A percentile compares a stretch with the other conserved stretches of the same genome.
phyloP scores from a whole-genome alignment of 2,888 invertebrate genomes.

The Ichneumoninae sp. region DNA sequence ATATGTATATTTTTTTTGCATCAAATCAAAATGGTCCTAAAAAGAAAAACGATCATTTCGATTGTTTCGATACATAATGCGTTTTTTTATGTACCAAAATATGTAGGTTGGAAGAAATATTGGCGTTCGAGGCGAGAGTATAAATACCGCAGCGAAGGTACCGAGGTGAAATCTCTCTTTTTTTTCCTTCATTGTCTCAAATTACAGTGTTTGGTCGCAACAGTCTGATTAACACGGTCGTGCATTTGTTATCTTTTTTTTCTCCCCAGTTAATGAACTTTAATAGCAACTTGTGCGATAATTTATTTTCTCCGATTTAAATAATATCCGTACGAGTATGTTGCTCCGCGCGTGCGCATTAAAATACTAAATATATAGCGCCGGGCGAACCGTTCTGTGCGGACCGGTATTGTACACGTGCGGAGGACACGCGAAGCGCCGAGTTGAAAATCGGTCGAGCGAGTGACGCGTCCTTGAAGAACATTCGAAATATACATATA shows the following conservation, averaged over 20 bases:
- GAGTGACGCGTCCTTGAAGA: conserved; percentile 35
- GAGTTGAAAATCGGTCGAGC: conserved; percentile 10
- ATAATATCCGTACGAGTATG: not conserved
- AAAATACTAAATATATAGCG: not conserved
- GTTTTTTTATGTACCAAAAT: not conserved
- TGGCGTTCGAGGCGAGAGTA: not conserved
- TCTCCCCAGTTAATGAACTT: not conserved
- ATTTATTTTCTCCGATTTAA: conserved; percentile 1
- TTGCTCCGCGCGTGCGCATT: not conserved
- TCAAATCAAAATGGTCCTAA: too few relatives aligned
- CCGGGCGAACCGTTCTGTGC: not conserved
- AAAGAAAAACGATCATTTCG: too few relatives aligned
- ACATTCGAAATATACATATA: not conserved
- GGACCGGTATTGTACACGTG: not conserved
- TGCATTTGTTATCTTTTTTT: not conserved
- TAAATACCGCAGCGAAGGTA: not conserved
- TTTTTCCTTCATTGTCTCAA: not conserved
- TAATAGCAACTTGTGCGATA: not conserved
- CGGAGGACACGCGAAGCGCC: not conserved
- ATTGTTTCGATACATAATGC: not conserved
- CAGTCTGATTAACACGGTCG: not conserved
- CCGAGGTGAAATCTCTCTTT: not conserved
- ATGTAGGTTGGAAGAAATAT: not conserved
- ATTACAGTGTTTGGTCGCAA: not conserved
- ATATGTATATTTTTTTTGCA: not conserved